Base-by-base conservation (phyloP, 2,888 invertebrate genomes). In the Fabriciana adippe region DNA sequence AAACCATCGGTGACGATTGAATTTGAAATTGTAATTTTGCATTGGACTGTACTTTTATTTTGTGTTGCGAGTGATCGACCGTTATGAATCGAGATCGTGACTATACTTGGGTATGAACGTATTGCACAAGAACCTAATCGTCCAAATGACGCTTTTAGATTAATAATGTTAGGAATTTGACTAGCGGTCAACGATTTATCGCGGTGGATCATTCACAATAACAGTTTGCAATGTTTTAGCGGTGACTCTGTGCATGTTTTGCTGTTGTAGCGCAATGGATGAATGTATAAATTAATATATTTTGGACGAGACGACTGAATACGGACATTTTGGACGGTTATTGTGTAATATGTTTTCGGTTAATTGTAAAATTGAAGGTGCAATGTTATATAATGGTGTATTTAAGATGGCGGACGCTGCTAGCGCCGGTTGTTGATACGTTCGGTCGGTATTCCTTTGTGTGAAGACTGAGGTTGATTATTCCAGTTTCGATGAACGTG, bases 401-500 rank as follows among this genome's bases (percentile, higher is more conserved):
- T 81, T 77, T 80, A 80, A 77, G 77, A 78, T 78, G 76, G 79
- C 71, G 75, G 72, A 79, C 83, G 85, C 81, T 79, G 81, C 79
- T 76, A 74, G 83, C 85, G 83, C 84, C 85, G 74, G 73, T 79
- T 79, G 81, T 83, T 82, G 82, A 79, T 83, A 82, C 82, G 87
- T 84, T 87, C 81, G 83, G 81, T 85, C 86, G 84, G 84, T 84
- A 86, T 87, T 86, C 80, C 84, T 86, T 89, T 89, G 88, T 87
- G 90, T 89, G 88, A 91, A 92, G 92, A 92, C 92, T 92, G 92
- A 92, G 86, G 87, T 91, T 90, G 86, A 90, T 85, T 88, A 92
- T 92, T 92, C 92, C 92, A 91, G 88, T 90, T 89, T 86, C 87
- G 87, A 87, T 82, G 89, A 87, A 89, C 87, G 89, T 87, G 89